Base-by-base conservation (phyloP, 64 coral and sea anemone genomes). In the Dendrophyllia cribrosa region DNA sequence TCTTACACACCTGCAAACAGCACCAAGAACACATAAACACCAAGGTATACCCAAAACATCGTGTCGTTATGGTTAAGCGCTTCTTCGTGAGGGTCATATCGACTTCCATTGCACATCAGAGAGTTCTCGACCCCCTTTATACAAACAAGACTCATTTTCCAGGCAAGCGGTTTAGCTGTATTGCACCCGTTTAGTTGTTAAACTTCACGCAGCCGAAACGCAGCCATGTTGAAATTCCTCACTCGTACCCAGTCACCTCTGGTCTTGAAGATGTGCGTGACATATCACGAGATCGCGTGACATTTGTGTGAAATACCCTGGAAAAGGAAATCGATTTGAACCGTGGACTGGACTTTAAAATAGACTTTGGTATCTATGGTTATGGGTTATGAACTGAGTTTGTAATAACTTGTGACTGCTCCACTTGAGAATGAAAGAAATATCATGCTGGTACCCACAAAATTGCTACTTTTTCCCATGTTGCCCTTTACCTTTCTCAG, bases 11-110 rank as follows among this genome's bases (percentile, higher is more conserved):
- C 96, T 86, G 96, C 96, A 89, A 98, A 98, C 34, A 98, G 51
- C 6, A 98, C 96, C 7, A 98, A 85, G 11, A 52, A 89, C 0
- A 95, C 20, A 61, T 98, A 98, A 3, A 98, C 66, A 19, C 96
- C 96, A 9, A 98, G 90, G 63, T 95, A 98, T 23, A 98, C 58
- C 96, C 96, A 98, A 82, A 98, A 98, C 66, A 84, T 19, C 3
- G 52, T n/a, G 69, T 98, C 90, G 21, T 90, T 82, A 59, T 93
- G 90, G 72, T 68, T 89, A 3, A 98, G 16, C 9, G 83, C 82
- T 61, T 60, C 90, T 70, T 98, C 96, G 17, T 88, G 87, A 47
- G 83, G 43, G 23, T 75, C 78, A 34, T 93, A 96, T 3, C 50
- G 71, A 58, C n/a, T 96, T 24, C 87, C 91, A 80, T 96, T 96